phyloP scores from a whole-genome alignment of 2,888 invertebrate species.

The Napeogenes sylphis region DNA sequence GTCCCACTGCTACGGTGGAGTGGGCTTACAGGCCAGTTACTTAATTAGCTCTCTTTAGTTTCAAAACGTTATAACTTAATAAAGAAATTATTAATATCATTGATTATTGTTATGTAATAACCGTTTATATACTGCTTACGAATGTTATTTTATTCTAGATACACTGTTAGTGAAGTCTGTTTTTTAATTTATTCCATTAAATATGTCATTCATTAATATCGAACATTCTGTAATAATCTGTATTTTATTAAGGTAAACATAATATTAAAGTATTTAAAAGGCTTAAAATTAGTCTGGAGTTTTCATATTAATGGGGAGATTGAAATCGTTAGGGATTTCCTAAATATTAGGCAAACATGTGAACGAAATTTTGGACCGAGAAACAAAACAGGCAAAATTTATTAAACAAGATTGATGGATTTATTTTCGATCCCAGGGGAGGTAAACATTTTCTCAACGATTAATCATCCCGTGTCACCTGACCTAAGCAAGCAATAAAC shows the following conservation, averaged over 20 bases:
- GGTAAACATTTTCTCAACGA: conserved; percentile 33
- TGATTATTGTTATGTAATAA: too few species aligned
- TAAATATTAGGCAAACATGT: conserved; percentile 22
- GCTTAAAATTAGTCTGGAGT: conserved; percentile 3
- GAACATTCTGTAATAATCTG: too few species aligned
- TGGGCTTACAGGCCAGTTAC: too few species aligned
- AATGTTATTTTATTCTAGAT: too few species aligned
- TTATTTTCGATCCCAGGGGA: conserved; percentile 35
- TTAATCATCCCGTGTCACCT: conserved; percentile 42
- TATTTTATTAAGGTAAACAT: neutral
- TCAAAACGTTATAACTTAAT: too few species aligned
- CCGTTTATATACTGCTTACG: too few species aligned
- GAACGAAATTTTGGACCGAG: conserved; percentile 24
- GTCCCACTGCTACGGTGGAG: too few species aligned
- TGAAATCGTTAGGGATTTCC: conserved; percentile 10
- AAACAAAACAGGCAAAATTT: conserved; percentile 32
- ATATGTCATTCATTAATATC: too few species aligned
- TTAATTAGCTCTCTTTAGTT: too few species aligned
- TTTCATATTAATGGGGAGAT: conserved; percentile 16
- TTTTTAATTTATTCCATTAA: too few species aligned
- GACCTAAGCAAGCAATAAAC: conserved; percentile 41
- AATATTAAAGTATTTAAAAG: neutral
- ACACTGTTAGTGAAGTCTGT: too few species aligned
- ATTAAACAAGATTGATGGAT: conserved; percentile 38
- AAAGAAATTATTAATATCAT: too few species aligned